Percentiles rank a stretch among this genome's conserved stretches.
These are phyloP conservation scores for Stenopsyche tienmushanensis DNA, from an alignment of 1,140 invertebrate genomes.

Conservation along the genomic window DNA sequence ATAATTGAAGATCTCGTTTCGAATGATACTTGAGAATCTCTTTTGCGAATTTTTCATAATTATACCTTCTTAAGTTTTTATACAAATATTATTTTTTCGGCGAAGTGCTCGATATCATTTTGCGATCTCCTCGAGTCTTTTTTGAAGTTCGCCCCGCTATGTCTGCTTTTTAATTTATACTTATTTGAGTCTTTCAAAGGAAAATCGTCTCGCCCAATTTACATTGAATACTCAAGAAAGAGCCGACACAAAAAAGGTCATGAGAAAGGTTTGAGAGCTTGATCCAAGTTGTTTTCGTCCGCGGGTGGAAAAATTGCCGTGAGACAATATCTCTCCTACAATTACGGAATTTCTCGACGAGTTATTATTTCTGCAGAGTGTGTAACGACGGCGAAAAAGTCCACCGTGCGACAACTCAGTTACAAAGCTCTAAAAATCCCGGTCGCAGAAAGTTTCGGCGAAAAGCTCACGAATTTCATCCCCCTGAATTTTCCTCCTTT, in stretches of 20 bases:
- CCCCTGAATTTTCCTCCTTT: not conserved
- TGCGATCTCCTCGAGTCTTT: no score
- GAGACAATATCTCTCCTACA: slow-evolving; percentile 4
- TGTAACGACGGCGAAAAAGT: not conserved
- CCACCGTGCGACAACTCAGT: not conserved
- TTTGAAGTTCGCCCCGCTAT: no score
- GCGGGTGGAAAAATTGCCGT: not conserved
- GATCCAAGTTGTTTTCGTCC: not conserved
- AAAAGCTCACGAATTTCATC: not conserved
- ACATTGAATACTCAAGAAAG: not conserved
- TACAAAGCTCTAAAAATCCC: slow-evolving; percentile 8
- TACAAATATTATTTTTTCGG: no score
- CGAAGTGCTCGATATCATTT: no score
- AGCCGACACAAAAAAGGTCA: not conserved
- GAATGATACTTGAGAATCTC: no score
- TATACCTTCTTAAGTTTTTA: no score
- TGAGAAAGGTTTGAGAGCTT: not conserved
- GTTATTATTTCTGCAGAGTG: not conserved
- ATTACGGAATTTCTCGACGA: not conserved
- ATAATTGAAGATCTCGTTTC: no score
- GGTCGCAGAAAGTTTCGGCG: not conserved
- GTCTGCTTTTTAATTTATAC: no score
- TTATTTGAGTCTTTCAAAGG: no score
- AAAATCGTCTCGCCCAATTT: not conserved
- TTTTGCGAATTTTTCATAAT: no score